Percentiles rank a stretch among this genome's conserved stretches.
phyloP scores from a whole-genome alignment of 2,888 invertebrate species.

The Halictus ligatus region DNA sequence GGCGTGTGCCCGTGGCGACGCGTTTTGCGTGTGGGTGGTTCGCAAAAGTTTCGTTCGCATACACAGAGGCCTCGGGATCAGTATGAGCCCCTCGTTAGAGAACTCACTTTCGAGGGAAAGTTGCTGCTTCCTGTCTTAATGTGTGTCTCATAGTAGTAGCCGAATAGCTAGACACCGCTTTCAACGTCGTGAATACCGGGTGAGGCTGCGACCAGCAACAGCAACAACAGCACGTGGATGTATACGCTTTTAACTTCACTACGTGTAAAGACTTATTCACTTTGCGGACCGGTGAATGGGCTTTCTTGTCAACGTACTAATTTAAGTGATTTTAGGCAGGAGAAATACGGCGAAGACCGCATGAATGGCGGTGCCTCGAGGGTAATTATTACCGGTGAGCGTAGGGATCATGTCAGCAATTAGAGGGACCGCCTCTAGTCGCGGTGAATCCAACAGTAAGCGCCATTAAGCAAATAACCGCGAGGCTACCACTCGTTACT shows the following conservation, averaged over 20 bases:
- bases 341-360: conserved; percentile 31
- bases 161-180: conserved; percentile 28
- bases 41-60: conserved; percentile 61
- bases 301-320: not conserved
- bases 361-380: conserved; percentile 48
- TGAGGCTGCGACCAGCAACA: not conserved
- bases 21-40: conserved; percentile 64
- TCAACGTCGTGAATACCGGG: not conserved
- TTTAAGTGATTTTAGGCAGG: conserved; percentile 39
- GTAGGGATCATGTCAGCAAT: conserved; percentile 77
- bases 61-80: conserved; percentile 28
- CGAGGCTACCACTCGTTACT: conserved; percentile 64
- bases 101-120: conserved; percentile 53
- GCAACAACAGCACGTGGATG: conserved; percentile 14
- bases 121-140: conserved; percentile 57
- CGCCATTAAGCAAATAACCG: conserved; percentile 75
- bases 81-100: conserved; percentile 63
- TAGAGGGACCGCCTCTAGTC: conserved; percentile 74
- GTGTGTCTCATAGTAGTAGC: conserved; percentile 43
- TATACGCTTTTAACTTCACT: conserved; percentile 5
- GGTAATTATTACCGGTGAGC: conserved; percentile 75
- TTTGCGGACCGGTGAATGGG: not conserved
- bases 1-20: conserved; percentile 37
- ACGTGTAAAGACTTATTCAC: not conserved
- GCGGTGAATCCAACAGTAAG: conserved; percentile 73